A percentile compares a stretch with the other conserved stretches of the same genome.
Conservation (phyloP, 2,797 vertebrate genomes). For the Chaenodraco wilsoni region DNA sequence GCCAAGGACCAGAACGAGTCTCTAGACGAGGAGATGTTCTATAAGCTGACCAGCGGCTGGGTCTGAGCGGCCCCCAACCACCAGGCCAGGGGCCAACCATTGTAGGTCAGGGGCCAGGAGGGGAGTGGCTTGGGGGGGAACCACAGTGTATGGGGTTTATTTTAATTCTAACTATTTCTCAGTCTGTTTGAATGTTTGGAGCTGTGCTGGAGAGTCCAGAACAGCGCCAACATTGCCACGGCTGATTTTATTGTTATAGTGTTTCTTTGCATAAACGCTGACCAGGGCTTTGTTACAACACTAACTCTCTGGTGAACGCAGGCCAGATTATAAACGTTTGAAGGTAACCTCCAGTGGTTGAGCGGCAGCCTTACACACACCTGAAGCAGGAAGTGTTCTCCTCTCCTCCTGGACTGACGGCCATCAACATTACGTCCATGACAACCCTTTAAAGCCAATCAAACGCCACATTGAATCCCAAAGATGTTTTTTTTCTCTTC, state of each 20-base stretch:
- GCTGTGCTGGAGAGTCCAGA: constrained; percentile 63
- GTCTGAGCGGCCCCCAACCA: constrained; percentile 83
- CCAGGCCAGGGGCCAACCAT: constrained; percentile 29
- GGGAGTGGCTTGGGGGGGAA: constrained; percentile 31
- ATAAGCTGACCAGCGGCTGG: constrained; percentile 99
- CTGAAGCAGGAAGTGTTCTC: constrained; percentile 28
- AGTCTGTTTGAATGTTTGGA: constrained; percentile 62
- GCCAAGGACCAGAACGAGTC: constrained; percentile 99
- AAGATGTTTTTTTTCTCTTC: constrained; percentile 41
- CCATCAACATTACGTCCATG: constrained; percentile 60
- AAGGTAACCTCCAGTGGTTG: constrained; percentile 44
- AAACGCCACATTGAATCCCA: constrained; percentile 63
- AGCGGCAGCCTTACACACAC: constrained; percentile 44
- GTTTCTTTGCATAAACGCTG: constrained; percentile 57
- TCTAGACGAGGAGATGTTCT: constrained; percentile 99
- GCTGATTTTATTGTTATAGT: constrained; percentile 59
- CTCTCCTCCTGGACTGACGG: constrained; percentile 49
- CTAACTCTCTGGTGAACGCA: constrained; percentile 60
- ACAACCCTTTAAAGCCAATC: constrained; percentile 57
- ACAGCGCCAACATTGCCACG: constrained; percentile 54
- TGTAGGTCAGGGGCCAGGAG: constrained; percentile 65
- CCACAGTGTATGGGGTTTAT: constrained; percentile 54
- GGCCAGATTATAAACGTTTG: constrained; percentile 55
- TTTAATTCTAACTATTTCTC: constrained; percentile 62
- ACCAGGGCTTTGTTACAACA: constrained; percentile 65